Conservation (phyloP, 2,797 vertebrate species). For the Cyclura pinguis region DNA sequence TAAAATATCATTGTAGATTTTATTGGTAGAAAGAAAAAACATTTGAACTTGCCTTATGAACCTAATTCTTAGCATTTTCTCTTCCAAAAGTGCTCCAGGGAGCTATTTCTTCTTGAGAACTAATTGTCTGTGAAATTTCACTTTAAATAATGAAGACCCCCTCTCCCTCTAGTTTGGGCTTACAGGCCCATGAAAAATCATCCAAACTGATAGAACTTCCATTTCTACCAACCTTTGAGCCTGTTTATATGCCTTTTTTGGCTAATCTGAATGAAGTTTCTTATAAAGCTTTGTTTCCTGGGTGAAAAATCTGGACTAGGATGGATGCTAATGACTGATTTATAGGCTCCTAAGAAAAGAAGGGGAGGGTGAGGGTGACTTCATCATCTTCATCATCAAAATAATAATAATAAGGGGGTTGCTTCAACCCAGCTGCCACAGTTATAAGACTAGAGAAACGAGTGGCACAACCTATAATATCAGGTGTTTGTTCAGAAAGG, state of each 20-base stretch:
- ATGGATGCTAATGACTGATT: slow-evolving; percentile 56
- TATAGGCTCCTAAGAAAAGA: slow-evolving; percentile 17
- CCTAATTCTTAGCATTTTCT: slow-evolving; percentile 63
- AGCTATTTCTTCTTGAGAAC: slow-evolving; percentile 62
- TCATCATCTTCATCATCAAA: too few species aligned
- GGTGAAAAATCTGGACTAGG: slow-evolving; percentile 48
- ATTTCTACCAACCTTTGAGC: background rate
- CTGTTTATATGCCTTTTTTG: slow-evolving; percentile 6
- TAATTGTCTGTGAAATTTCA: slow-evolving; percentile 67
- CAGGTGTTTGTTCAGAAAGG: slow-evolving; percentile 81
- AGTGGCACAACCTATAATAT: slow-evolving; percentile 67
- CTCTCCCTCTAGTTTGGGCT: slow-evolving; percentile 26
- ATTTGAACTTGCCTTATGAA: slow-evolving; percentile 59
- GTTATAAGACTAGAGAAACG: slow-evolving; percentile 46
- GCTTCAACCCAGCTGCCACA: slow-evolving; percentile 60
- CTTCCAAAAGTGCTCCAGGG: slow-evolving; percentile 62
- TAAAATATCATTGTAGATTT: slow-evolving; percentile 46
- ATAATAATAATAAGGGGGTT: slow-evolving; percentile 15
- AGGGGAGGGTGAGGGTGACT: too few species aligned
- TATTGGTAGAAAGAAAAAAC: slow-evolving; percentile 50
- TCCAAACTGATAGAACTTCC: slow-evolving; percentile 34
- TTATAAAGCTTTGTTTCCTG: slow-evolving; percentile 1
- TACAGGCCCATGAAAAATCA: slow-evolving; percentile 42
- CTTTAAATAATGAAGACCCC: slow-evolving; percentile 54
- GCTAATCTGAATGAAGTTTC: slow-evolving; percentile 36